Evolutionary conservation across 2,888 invertebrate species (phyloP).

Genomic region (Hirudinaria manillensis): DNA sequence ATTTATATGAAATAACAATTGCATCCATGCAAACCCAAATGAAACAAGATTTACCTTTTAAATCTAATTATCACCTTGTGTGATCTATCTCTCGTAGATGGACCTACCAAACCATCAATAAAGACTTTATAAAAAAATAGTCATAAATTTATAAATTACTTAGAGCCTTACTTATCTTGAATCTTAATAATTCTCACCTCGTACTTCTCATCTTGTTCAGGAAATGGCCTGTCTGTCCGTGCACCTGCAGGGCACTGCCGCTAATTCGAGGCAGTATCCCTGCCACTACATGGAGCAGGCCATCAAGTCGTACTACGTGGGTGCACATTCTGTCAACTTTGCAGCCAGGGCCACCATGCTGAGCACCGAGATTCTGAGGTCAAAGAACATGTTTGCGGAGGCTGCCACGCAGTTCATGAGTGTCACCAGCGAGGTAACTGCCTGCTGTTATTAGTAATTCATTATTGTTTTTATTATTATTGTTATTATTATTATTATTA

Average conservation of each 20-base stretch:
- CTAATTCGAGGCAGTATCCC: slow-evolving; percentile 55
- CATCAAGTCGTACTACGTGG: slow-evolving; percentile 79
- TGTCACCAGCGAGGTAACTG: slow-evolving; percentile 75
- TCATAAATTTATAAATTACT: too few relatives aligned
- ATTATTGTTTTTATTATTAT: neutral
- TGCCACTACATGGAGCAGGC: slow-evolving; percentile 83
- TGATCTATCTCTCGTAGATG: too few relatives aligned
- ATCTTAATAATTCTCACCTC: too few relatives aligned
- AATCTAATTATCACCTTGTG: too few relatives aligned
- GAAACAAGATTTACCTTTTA: too few relatives aligned
- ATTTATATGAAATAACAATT: too few relatives aligned
- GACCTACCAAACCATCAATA: too few relatives aligned
- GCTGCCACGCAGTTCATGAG: slow-evolving; percentile 90
- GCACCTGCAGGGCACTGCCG: slow-evolving; percentile 66
- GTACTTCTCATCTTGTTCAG: too few relatives aligned
- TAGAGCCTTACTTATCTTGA: too few relatives aligned
- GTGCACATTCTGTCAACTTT: slow-evolving; percentile 55
- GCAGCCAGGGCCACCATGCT: slow-evolving; percentile 85
- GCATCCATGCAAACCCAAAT: too few relatives aligned
- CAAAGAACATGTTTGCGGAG: slow-evolving; percentile 73
- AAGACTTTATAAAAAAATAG: too few relatives aligned
- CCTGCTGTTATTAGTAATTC: neutral
- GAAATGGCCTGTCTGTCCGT: slow-evolving; percentile 92
- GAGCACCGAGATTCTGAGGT: slow-evolving; percentile 78
- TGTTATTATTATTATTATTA: neutral